These are phyloP conservation scores for Telmatochromis bifrenatus DNA, from an alignment of 2,113 vertebrate genomes.

Conservation along the genomic window DNA sequence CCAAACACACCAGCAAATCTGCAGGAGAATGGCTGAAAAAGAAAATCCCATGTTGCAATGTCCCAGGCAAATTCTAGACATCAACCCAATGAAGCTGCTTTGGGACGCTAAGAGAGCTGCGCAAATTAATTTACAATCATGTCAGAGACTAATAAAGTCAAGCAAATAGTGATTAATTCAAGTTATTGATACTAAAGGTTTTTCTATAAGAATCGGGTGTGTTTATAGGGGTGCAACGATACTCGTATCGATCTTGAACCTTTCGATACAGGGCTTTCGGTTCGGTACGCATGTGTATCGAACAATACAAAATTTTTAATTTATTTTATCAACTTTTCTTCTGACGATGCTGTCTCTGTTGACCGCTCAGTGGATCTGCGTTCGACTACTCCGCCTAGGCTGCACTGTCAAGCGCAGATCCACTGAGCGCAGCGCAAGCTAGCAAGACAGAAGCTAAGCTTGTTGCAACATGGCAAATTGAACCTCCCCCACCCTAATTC, in stretches of 20 bases:
- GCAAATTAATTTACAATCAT: background rate
- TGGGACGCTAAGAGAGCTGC: fast-evolving
- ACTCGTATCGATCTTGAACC: background rate
- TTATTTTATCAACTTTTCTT: background rate
- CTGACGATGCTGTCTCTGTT: fast-evolving
- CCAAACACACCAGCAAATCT: background rate
- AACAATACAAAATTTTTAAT: background rate
- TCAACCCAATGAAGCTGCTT: background rate
- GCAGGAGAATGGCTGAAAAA: background rate
- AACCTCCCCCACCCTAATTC: background rate
- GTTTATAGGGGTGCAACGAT: background rate
- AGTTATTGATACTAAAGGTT: background rate
- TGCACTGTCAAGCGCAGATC: fast-evolving
- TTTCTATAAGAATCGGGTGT: background rate
- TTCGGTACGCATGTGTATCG: fast-evolving
- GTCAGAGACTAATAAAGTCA: background rate
- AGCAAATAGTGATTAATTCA: background rate
- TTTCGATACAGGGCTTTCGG: fast-evolving
- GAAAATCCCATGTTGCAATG: background rate
- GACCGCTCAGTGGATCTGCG: fast-evolving
- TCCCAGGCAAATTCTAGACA: background rate
- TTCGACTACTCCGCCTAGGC: fast-evolving
- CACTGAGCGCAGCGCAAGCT: background rate
- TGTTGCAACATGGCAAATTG: fast-evolving
- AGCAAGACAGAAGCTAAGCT: background rate